phyloP scores from a whole-genome alignment of 2,797 vertebrate genomes.

The Tragelaphus eurycerus region DNA sequence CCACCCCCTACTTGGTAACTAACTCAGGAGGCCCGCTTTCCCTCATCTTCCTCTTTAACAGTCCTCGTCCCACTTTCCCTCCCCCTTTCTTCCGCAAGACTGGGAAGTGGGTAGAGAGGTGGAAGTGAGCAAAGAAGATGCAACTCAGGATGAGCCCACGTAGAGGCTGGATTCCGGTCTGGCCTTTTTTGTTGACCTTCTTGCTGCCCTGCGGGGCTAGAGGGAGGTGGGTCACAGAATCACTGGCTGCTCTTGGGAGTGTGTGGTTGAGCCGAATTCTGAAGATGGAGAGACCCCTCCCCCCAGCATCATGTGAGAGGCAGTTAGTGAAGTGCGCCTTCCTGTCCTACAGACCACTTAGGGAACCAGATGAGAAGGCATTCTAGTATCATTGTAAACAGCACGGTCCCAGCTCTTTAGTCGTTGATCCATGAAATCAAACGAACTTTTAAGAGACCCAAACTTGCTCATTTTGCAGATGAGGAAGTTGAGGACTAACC shows the following conservation, averaged over 20 bases:
- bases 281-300: background rate
- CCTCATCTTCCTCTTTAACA: conserved; percentile 48
- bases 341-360: background rate
- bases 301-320: no score
- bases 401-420: background rate
- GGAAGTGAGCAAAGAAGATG: conserved; percentile 27
- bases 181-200: background rate
- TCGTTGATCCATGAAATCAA: background rate
- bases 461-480: background rate
- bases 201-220: background rate
- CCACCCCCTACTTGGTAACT: background rate
- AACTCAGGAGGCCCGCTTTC: background rate
- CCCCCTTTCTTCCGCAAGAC: background rate
- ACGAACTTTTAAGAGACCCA: background rate
- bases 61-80: background rate
- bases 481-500: background rate
- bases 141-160: background rate
- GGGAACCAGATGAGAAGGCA: background rate
- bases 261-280: background rate
- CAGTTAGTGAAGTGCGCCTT: background rate
- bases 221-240: background rate
- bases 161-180: background rate
- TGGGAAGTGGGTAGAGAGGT: background rate
- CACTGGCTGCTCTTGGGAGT: background rate
- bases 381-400: background rate